Percentiles rank a stretch among this genome's conserved stretches.
phyloP scores from a whole-genome alignment of 2,888 invertebrate genomes.

The Phytoseiulus persimilis region DNA sequence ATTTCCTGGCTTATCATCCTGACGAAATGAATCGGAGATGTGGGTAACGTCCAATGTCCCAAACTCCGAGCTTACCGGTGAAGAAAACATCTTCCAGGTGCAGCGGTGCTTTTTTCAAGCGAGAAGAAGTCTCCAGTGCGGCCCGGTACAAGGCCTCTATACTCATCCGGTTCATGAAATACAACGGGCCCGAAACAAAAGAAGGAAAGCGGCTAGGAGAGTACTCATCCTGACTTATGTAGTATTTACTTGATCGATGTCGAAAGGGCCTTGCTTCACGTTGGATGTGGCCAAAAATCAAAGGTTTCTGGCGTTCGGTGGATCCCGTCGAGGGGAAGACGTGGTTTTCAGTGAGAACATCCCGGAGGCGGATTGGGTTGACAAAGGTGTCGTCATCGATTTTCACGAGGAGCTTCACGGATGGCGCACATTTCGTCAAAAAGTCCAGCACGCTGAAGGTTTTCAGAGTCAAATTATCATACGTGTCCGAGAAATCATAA shows the following conservation, averaged over 20 bases:
- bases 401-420: conserved; percentile 66
- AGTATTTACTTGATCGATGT: neutral
- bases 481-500: conserved; percentile 65
- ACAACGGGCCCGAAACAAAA: neutral
- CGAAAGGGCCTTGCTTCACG: neutral
- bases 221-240: neutral
- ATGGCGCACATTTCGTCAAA: conserved; percentile 55
- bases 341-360: conserved; percentile 29
- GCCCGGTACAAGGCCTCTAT: neutral
- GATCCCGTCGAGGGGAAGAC: neutral
- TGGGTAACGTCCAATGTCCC: neutral
- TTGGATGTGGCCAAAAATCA: neutral
- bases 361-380: conserved; percentile 64
- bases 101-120: neutral
- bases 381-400: conserved; percentile 83
- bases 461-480: conserved; percentile 72
- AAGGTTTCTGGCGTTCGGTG: neutral
- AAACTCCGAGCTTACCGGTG: neutral
- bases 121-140: neutral
- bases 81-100: neutral
- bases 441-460: conserved; percentile 72
- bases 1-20: too few species aligned
- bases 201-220: neutral
- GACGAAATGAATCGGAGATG: neutral
- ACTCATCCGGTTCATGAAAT: neutral